A percentile compares a stretch with the other conserved stretches of the same genome.
Evolutionary conservation across 2,797 vertebrate genomes (phyloP).

Genomic region (Amphiprion clarkii): DNA sequence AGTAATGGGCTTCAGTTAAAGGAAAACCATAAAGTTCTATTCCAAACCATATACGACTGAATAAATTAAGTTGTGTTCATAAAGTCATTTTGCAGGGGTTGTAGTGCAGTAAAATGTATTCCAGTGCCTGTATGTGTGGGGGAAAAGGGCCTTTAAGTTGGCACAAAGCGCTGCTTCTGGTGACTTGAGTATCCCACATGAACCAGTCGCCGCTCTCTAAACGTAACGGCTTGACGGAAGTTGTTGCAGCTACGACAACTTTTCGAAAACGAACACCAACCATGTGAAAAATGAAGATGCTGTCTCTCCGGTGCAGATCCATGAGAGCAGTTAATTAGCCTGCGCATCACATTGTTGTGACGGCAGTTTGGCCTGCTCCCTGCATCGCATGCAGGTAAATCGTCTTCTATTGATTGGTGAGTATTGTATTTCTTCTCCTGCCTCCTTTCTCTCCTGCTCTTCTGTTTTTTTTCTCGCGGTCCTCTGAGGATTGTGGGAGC

Average conservation of each 20-base stretch:
- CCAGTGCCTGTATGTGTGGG: no score
- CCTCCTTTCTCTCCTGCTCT: conserved; percentile 14
- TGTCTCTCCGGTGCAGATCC: not conserved
- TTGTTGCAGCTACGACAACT: not conserved
- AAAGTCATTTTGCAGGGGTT: no score
- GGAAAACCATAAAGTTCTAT: no score
- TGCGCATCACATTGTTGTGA: conserved; percentile 18
- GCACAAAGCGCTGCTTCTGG: no score
- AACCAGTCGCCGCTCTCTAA: no score
- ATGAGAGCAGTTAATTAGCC: conserved; percentile 32
- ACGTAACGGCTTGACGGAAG: no score
- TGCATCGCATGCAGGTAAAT: conserved; percentile 31
- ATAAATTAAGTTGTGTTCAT: no score
- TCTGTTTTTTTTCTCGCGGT: conserved; percentile 28
- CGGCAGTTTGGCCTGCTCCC: conserved; percentile 33
- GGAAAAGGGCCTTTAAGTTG: no score
- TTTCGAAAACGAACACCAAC: not conserved
- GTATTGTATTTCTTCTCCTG: conserved; percentile 40
- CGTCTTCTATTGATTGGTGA: conserved; percentile 39
- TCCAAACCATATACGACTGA: no score
- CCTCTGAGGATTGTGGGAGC: conserved; percentile 36
- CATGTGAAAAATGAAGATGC: conserved; percentile 1
- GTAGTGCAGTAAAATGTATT: no score
- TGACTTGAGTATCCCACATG: no score
- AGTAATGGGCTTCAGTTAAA: no score